A percentile compares a stretch with the other conserved stretches of the same genome.
phyloP scores from a whole-genome alignment of 2,113 vertebrate genomes.

The Paradoxurus hermaphroditus region DNA sequence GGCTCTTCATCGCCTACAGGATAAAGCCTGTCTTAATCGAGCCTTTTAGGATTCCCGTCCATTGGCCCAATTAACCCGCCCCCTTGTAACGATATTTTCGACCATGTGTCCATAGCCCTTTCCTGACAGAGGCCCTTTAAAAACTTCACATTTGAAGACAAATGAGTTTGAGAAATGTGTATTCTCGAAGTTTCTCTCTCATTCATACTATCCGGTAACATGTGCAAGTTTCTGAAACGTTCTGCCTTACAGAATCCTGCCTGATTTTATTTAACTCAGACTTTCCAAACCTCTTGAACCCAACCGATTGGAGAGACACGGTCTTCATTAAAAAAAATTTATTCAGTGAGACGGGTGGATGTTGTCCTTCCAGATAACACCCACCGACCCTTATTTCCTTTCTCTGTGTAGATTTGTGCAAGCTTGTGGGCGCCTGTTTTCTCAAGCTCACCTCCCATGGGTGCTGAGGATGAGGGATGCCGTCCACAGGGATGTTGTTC shows the following conservation, averaged over 20 bases:
- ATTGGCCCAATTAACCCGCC: background rate
- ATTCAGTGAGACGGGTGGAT: background rate
- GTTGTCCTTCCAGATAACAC: background rate
- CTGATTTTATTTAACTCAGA: background rate
- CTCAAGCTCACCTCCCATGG: background rate
- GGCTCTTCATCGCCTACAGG: background rate
- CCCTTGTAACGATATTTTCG: background rate
- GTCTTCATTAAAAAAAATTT: background rate
- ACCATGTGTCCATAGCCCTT: background rate
- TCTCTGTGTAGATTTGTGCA: rapidly evolving
- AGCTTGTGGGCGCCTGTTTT: background rate
- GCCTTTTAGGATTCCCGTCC: background rate
- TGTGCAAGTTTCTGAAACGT: background rate
- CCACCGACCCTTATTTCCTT: rapidly evolving
- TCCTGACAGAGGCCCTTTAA: background rate
- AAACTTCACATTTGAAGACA: background rate
- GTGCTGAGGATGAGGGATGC: too few relatives aligned
- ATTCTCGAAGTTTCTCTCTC: background rate
- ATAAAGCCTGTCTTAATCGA: slow-evolving; percentile 4
- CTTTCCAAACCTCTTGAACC: background rate
- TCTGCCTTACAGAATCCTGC: background rate
- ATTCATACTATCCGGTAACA: background rate
- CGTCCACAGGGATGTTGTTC: background rate
- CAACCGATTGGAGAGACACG: background rate
- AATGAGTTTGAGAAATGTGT: background rate